Conservation (phyloP, 2,113 vertebrate genomes). For the Cyprinodon brontotheroides region DNA sequence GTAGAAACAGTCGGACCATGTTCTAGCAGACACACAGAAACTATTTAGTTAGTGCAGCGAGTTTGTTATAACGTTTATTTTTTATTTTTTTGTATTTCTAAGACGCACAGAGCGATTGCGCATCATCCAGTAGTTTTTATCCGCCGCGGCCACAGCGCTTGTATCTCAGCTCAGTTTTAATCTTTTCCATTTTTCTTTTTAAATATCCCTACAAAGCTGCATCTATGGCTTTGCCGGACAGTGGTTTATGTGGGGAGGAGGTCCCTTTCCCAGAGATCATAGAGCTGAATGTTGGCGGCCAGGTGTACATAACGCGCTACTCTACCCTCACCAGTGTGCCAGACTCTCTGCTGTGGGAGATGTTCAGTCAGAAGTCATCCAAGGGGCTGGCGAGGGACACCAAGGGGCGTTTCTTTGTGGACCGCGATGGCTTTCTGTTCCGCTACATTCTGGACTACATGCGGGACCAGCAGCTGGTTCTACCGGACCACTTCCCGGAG, state of each 20-base stretch:
- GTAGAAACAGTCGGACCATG: conserved; percentile 27
- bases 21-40: conserved; percentile 33
- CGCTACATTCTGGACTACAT: conserved; percentile 94
- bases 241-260: conserved; percentile 80
- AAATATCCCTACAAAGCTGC: conserved; percentile 10
- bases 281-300: conserved; percentile 93
- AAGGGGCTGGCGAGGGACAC: conserved; percentile 88
- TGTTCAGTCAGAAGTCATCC: conserved; percentile 86
- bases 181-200: conserved; percentile 3
- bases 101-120: conserved; percentile 8
- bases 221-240: conserved; percentile 87
- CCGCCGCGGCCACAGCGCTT: conserved; percentile 22
- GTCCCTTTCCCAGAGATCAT: conserved; percentile 88
- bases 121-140: conserved; percentile 12
- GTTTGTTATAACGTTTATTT: not conserved
- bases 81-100: not conserved
- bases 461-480: conserved; percentile 90
- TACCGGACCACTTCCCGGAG: conserved; percentile 94
- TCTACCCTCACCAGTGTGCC: conserved; percentile 89
- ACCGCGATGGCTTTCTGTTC: conserved; percentile 93
- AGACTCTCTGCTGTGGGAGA: conserved; percentile 89
- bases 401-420: conserved; percentile 93
- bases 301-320: conserved; percentile 94
- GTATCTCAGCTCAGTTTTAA: not conserved
- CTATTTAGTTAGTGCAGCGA: conserved; percentile 52